These are phyloP conservation scores for Eurystomus glaucurus DNA, from an alignment of 2,797 vertebrate genomes.

Conservation along the genomic window DNA sequence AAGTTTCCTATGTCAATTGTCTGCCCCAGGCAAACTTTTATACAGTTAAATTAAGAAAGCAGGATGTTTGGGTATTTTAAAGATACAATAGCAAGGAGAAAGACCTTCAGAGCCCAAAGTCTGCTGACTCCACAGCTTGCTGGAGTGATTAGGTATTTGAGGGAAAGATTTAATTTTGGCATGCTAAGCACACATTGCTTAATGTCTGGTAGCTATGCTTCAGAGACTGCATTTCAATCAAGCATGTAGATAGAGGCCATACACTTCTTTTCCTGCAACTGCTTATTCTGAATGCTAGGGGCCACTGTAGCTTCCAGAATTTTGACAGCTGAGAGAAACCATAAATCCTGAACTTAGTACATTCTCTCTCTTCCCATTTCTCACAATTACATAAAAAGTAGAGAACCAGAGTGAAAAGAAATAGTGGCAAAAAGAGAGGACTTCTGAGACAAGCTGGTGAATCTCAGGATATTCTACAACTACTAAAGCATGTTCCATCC, in stretches of 20 bases:
- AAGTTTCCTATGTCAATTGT: background rate
- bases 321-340: background rate
- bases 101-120: background rate
- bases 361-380: background rate
- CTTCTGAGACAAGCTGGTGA: background rate
- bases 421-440: background rate
- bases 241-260: background rate
- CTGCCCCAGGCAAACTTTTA: background rate
- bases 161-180: background rate
- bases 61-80: background rate
- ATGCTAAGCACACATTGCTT: constrained; percentile 29
- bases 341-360: background rate
- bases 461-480: background rate
- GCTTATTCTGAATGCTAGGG: constrained; percentile 48
- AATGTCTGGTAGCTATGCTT: background rate
- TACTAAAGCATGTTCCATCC: background rate
- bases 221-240: background rate
- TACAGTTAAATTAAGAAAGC: background rate
- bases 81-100: background rate
- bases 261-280: constrained; percentile 2
- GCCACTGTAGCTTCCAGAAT: constrained; percentile 63
- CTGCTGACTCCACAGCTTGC: constrained; percentile 11
- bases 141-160: background rate
- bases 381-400: background rate
- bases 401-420: background rate